phyloP scores from a whole-genome alignment of 2,888 invertebrate species.

The Philopedon plagiatum region DNA sequence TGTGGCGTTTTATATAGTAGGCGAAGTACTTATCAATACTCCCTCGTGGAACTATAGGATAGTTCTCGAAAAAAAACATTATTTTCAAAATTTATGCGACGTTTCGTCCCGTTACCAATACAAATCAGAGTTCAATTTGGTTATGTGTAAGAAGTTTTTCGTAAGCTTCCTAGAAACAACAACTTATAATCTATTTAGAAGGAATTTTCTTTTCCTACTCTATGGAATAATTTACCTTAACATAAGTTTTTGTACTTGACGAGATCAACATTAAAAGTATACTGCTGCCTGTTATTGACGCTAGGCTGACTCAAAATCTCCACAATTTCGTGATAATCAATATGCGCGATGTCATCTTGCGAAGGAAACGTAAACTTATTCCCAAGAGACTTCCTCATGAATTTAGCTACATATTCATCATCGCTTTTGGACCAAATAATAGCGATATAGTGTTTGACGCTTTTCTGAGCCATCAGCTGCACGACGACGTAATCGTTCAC shows the following conservation, averaged over 20 bases:
- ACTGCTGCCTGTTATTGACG: slow-evolving; percentile 45
- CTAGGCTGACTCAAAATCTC: slow-evolving; percentile 44
- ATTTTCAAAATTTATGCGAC: too few species aligned
- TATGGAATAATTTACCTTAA: slow-evolving; percentile 10
- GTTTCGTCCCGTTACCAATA: too few species aligned
- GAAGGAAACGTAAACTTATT: slow-evolving; percentile 43
- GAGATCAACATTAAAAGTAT: slow-evolving; percentile 42
- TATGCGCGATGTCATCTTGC: slow-evolving; percentile 41
- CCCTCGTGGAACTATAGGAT: too few species aligned
- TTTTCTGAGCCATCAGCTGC: slow-evolving; percentile 37
- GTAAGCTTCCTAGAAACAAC: too few species aligned
- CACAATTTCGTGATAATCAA: slow-evolving; percentile 41
- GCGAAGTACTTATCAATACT: too few species aligned
- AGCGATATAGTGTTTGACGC: slow-evolving; percentile 45
- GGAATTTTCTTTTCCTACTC: too few species aligned
- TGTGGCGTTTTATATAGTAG: too few species aligned
- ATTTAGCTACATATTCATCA: slow-evolving; percentile 44
- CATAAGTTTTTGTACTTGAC: slow-evolving; percentile 41
- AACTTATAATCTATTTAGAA: too few species aligned
- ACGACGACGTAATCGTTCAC: slow-evolving; percentile 47
- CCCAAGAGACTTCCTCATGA: slow-evolving; percentile 45
- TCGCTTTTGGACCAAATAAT: slow-evolving; percentile 41
- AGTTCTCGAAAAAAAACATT: too few species aligned
- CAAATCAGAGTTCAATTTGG: too few species aligned
- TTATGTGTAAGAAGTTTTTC: too few species aligned